Conservation (phyloP, 2,797 vertebrate genomes). For the Malurus leucopterus region DNA sequence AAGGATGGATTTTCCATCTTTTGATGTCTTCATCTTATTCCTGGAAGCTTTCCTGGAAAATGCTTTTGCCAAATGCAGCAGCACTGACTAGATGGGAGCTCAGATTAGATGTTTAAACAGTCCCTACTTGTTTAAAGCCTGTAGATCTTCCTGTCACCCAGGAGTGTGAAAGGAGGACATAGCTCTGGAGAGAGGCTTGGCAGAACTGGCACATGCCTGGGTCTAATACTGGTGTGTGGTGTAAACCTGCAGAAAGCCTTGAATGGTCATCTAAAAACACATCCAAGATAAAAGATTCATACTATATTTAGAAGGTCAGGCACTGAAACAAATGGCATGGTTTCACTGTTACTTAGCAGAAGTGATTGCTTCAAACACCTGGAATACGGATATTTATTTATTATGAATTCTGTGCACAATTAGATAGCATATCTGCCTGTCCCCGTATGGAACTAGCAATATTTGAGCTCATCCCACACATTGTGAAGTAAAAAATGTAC, state of each 20-base stretch:
- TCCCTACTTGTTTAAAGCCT: neutral
- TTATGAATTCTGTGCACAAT: neutral
- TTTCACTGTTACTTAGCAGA: neutral
- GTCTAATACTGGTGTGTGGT: neutral
- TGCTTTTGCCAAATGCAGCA: slow-evolving; percentile 23
- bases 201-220: neutral
- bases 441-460: neutral
- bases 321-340: neutral
- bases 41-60: slow-evolving; percentile 42
- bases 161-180: neutral
- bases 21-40: slow-evolving; percentile 16
- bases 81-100: slow-evolving; percentile 23
- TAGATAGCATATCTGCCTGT: neutral
- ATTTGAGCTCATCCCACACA: neutral
- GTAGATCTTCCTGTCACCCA: slow-evolving; percentile 5
- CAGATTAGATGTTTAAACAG: slow-evolving; percentile 9
- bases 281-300: neutral
- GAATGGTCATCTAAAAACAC: neutral
- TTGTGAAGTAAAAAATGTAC: neutral
- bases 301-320: neutral
- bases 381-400: neutral
- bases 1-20: slow-evolving; percentile 7
- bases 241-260: neutral
- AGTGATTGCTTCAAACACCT: neutral
- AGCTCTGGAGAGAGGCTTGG: neutral